A percentile compares a stretch with the other conserved stretches of the same genome.
phyloP scores from a whole-genome alignment of 2,797 vertebrate species.

The Limosa lapponica region DNA sequence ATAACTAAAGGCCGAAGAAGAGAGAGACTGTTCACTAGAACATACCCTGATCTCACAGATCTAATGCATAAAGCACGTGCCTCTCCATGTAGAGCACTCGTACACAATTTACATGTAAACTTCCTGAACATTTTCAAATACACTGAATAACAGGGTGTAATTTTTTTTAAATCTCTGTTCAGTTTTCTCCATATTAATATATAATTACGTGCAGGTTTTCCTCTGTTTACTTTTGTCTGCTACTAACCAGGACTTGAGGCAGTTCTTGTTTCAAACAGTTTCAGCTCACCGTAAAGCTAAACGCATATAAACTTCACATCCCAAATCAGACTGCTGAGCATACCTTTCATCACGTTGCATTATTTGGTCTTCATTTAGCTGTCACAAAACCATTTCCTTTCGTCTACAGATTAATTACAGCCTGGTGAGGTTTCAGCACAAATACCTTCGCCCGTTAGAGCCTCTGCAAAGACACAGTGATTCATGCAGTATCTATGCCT shows the following conservation, averaged over 20 bases:
- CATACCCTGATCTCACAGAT: neutral
- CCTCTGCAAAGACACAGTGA: constrained; percentile 54
- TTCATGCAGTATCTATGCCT: constrained; percentile 59
- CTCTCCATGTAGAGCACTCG: neutral
- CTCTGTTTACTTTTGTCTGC: neutral
- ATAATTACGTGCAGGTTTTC: neutral
- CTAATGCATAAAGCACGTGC: neutral
- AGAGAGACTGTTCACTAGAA: neutral
- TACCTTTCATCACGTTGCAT: constrained; percentile 60
- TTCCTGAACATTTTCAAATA: constrained; percentile 2
- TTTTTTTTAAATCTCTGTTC: neutral
- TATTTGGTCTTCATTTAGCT: constrained; percentile 71
- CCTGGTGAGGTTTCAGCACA: constrained; percentile 56
- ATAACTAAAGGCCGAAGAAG: neutral
- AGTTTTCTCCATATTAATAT: neutral
- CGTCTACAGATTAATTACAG: constrained; percentile 68
- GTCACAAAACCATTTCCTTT: constrained; percentile 72
- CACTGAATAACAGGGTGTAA: neutral
- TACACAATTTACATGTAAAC: neutral
- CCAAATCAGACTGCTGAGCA: neutral
- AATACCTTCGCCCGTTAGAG: constrained; percentile 39
- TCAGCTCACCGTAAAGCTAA: constrained; percentile 20
- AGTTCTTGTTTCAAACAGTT: constrained; percentile 6
- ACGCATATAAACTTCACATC: constrained; percentile 14
- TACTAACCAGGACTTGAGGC: neutral